Base-by-base conservation (phyloP, 2,888 invertebrate species). In the Sylvicola cinctus region DNA sequence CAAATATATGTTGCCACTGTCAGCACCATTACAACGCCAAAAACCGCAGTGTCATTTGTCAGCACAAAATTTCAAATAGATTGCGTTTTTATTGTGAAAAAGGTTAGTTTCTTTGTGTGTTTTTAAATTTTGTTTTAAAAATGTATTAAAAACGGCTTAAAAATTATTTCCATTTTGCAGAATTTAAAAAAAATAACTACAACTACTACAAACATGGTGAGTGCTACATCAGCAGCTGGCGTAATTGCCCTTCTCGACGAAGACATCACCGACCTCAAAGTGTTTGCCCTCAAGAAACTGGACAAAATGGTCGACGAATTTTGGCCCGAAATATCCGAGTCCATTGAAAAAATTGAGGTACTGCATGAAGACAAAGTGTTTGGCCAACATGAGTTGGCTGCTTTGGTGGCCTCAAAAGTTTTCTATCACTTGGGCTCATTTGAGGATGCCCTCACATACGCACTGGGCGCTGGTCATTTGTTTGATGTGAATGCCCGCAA, bases 241-340 rank as follows among this genome's bases (percentile, higher is more conserved):
- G 85, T 95, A 44, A 84, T 95, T 52, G 87, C 93, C 61, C 74
- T 95, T 48, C 65, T 95, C 45, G 91, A 95, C 57, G 95, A 95
- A 60, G 80, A 85, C 34, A 81, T 85, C 66, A 72, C 83, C 11
- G 90, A 93, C 59, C 66, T 95, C 38, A 90, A 93, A 61, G 75
- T 84, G 16, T 95, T 91, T 55, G 93, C 95, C 12, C 60, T 96
- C 46, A 79, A 79, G 50, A 90, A 91, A 53, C 65, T 96, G 46
- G 83, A 95, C 60, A 70, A 73, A 50, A 85, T 96, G 48, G 93
- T 95, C 2, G 90, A 95, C 56, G 85, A 90, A 54, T 96, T 96
- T 62, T 96, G 95, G 95, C 88, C 95, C 7, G 95, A 96, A 63
- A 95, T 96, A 46, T 91, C 93, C 0, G 95, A 96, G 60, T 85